Base-by-base conservation (phyloP, 2,113 vertebrate species). In the Coryphaenoides rupestris region DNA sequence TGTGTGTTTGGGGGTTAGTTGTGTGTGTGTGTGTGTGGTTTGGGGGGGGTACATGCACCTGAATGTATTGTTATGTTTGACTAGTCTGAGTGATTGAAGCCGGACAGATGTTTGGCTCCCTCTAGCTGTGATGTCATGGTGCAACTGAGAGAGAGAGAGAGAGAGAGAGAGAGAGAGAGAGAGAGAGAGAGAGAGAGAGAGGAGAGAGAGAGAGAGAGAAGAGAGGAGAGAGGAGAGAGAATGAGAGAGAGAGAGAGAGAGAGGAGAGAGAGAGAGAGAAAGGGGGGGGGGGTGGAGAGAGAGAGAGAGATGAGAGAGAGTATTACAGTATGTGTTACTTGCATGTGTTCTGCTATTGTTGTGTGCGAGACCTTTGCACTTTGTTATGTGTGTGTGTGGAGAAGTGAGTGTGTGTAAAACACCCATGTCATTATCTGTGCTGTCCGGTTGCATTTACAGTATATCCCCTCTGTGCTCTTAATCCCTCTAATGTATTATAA, bases 401-500 rank as follows among this genome's bases (percentile, higher is more conserved):
- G 54, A 23, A 21, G 58, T 21, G 68, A 16, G 6, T 52, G 77
- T 55, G 63, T 58, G 55, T 24, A 16, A 66, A 70, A 63, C 55
- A 10, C 15, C 74, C 59, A 69, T 67, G 73, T 79, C 63, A 81
- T 81, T 80, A 81, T n/a, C 75, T 80, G 77, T 77, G 76, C 83
- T 74, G 80, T 83, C 80, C 79, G 78, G 77, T 80, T 86, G 69
- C 82, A 79, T 86, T 83, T 80, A n/a, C n/a, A n/a, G n/a, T n/a
- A 82, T 73, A 80, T 80, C 81, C 78, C 58, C 68, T 65, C 62
- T 65, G 17, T 80, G 72, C 70, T 70, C 80, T 86, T 83, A 81
- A 86, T 84, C 75, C 83, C 78, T 81, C 77, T 87, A 80, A 87
- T 86, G 85, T 84, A 85, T 87, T 86, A 74, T 86, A 84, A 86